Percentiles rank a stretch among this genome's conserved stretches.
phyloP scores from a whole-genome alignment of 2,888 invertebrate species.

The Megamerina dolium region DNA sequence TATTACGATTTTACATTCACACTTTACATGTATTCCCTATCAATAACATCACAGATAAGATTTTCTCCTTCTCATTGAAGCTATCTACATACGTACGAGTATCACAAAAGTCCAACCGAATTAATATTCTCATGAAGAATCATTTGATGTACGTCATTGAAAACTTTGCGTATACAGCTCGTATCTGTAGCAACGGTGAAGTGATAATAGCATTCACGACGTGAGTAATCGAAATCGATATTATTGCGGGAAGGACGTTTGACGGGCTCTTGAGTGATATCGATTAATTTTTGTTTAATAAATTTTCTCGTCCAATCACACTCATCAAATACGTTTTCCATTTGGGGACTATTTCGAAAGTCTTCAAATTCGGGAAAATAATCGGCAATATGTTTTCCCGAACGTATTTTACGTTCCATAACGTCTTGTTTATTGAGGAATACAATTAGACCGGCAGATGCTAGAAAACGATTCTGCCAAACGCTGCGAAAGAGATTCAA shows the following conservation, averaged over 20 bases:
- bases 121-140: slow-evolving; percentile 53
- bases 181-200: slow-evolving; percentile 72
- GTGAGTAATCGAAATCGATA: slow-evolving; percentile 43
- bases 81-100: too few relatives aligned
- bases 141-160: slow-evolving; percentile 67
- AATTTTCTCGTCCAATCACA: slow-evolving; percentile 62
- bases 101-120: slow-evolving; percentile 46
- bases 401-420: slow-evolving; percentile 63
- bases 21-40: too few relatives aligned
- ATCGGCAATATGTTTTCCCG: slow-evolving; percentile 57
- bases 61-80: too few relatives aligned
- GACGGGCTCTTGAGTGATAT: slow-evolving; percentile 54
- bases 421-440: slow-evolving; percentile 64
- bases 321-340: slow-evolving; percentile 54
- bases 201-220: slow-evolving; percentile 64
- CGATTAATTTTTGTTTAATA: slow-evolving; percentile 61
- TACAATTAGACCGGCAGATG: slow-evolving; percentile 69
- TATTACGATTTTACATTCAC: too few relatives aligned
- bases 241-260: slow-evolving; percentile 44
- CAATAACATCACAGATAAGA: too few relatives aligned
- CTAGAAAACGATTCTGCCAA: slow-evolving; percentile 66
- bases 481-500: slow-evolving; percentile 68
- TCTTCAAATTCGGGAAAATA: slow-evolving; percentile 62
- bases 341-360: slow-evolving; percentile 51
- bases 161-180: slow-evolving; percentile 64